Evolutionary conservation across 2,888 invertebrate genomes (phyloP).

Genomic region (Stratiomys singularior): DNA sequence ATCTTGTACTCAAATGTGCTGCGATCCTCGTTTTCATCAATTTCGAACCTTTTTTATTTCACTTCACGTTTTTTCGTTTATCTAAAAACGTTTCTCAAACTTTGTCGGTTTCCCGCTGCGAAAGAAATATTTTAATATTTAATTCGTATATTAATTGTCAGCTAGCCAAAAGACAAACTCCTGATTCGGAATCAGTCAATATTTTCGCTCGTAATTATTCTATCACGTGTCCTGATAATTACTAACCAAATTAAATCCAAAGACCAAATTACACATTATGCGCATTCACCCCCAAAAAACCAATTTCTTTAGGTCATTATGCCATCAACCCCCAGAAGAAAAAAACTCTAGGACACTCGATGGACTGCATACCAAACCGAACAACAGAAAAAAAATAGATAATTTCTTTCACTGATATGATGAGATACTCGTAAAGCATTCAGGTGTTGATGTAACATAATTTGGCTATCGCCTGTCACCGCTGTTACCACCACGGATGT

Average conservation of each 20-base stretch:
- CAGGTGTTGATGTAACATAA: constrained; percentile 49
- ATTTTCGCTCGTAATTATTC: constrained; percentile 37
- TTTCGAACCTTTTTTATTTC: too few relatives aligned
- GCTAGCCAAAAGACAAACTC: too few relatives aligned
- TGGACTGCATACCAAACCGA: neutral
- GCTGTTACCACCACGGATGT: neutral
- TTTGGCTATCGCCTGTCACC: constrained; percentile 44
- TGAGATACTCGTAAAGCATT: constrained; percentile 41
- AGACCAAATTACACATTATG: neutral
- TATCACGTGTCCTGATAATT: constrained; percentile 42
- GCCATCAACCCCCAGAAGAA: neutral
- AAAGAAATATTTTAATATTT: too few relatives aligned
- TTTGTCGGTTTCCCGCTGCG: too few relatives aligned
- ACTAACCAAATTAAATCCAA: neutral
- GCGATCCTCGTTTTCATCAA: too few relatives aligned
- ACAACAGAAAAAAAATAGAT: neutral
- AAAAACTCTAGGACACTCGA: too few relatives aligned
- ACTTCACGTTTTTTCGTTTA: too few relatives aligned
- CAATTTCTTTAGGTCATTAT: constrained; percentile 39
- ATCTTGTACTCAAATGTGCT: too few relatives aligned
- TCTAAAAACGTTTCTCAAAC: too few relatives aligned
- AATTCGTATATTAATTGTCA: too few relatives aligned
- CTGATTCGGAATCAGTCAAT: too few relatives aligned
- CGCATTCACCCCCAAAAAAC: constrained; percentile 7
- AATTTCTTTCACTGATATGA: neutral